phyloP scores from a whole-genome alignment of 1,140 invertebrate genomes.

The Drosophila punjabiensis region DNA sequence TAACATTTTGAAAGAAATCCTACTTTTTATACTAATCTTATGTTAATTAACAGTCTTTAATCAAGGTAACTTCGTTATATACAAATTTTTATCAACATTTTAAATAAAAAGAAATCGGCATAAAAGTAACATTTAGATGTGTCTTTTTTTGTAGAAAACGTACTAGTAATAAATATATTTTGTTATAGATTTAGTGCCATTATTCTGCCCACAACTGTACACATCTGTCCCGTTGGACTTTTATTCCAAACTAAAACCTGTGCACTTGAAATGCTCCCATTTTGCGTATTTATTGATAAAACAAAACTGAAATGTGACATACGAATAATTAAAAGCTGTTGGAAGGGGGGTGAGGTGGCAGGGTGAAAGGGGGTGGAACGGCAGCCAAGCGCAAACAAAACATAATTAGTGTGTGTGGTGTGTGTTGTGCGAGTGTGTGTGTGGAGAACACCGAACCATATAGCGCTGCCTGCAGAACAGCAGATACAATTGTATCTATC shows the following conservation, averaged over 20 bases:
- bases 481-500: constrained; percentile 70
- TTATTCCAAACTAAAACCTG: constrained; percentile 34
- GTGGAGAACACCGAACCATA: not conserved
- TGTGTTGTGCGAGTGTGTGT: constrained; percentile 11
- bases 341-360: not conserved
- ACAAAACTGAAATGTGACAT: constrained; percentile 51
- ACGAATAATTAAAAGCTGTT: constrained; percentile 64
- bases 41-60: no score
- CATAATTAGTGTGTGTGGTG: constrained; percentile 62
- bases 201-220: not conserved
- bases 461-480: constrained; percentile 40
- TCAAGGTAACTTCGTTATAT: no score
- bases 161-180: not conserved
- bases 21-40: no score
- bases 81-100: no score
- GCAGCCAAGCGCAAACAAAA: constrained; percentile 73
- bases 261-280: constrained; percentile 50
- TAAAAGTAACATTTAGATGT: no score
- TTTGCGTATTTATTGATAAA: constrained; percentile 61
- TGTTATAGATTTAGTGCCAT: not conserved
- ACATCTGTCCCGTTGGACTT: not conserved
- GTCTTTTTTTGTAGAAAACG: no score
- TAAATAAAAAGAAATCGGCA: no score
- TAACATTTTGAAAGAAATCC: no score
- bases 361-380: constrained; percentile 25